These are phyloP conservation scores for Romanomermis culicivorax DNA, from an alignment of 2,888 invertebrate genomes.

Conservation along the genomic window DNA sequence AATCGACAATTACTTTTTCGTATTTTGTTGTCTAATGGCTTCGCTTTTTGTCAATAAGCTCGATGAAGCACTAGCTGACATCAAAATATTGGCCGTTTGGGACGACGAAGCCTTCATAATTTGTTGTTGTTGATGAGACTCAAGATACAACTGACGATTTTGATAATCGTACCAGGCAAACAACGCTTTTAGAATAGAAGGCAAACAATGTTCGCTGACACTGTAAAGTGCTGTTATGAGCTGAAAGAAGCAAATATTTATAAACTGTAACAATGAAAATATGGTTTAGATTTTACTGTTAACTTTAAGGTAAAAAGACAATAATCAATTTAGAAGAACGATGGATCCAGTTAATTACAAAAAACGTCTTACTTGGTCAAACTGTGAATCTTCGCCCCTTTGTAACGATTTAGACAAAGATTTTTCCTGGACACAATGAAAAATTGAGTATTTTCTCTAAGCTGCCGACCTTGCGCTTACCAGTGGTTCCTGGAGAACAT, in stretches of 20 bases:
- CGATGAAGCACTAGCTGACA: neutral
- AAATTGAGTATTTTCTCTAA: neutral
- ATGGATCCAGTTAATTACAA: neutral
- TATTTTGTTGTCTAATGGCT: neutral
- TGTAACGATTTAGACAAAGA: conserved; percentile 82
- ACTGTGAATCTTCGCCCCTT: conserved; percentile 78
- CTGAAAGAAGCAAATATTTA: conserved; percentile 35
- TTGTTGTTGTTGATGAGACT: neutral
- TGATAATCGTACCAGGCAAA: conserved; percentile 64
- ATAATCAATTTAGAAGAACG: neutral
- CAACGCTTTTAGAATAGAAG: conserved; percentile 68
- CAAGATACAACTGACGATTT: neutral
- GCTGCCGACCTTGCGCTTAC: conserved; percentile 33
- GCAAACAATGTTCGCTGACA: conserved; percentile 88
- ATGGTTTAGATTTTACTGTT: conserved; percentile 2
- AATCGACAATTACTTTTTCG: neutral
- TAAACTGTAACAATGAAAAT: neutral
- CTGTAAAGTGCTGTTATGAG: conserved; percentile 70
- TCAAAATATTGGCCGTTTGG: no score
- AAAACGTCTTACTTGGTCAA: conserved; percentile 50
- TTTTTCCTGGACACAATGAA: conserved; percentile 46
- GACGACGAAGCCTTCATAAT: neutral
- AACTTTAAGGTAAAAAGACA: no score
- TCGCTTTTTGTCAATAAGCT: neutral
- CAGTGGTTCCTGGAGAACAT: conserved; percentile 69